Evolutionary conservation across 2,888 invertebrate genomes (phyloP), one percentile per base, ranked within the genome.

Genomic region (Tricholauxania praeusta): DNA sequence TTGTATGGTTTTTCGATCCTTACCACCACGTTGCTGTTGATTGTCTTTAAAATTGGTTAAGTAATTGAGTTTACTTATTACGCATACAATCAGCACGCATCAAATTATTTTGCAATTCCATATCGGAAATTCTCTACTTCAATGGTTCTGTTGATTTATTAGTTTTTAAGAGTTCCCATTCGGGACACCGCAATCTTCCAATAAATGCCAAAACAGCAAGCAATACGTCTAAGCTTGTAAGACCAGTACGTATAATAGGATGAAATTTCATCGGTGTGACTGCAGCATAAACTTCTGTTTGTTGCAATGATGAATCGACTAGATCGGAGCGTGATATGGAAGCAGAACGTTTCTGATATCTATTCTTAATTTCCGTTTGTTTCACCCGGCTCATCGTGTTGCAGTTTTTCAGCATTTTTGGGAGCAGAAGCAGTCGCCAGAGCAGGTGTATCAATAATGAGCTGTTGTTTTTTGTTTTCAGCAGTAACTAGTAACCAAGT

Each of bases 401-500:
- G 62, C 19, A 76, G 69, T 39, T 51, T 22, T 19, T 57, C 17
- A 32, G 32, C 7, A 32, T 32, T 32, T 32, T 32, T 48, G n/a
- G 12, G 1, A 15, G 28, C 3, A 6, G 80, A 66, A 7, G 74
- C 17, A 22, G 4, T 15, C 32, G n/a, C n/a, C n/a, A n/a, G n/a
- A n/a, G n/a, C n/a, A n/a, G n/a, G n/a, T n/a, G n/a, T n/a, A n/a
- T n/a, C 32, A 32, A 32, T 32, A 32, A 32, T 32, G 7, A 32
- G 3, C 7, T 32, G 32, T 32, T 49, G 74, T 12, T 39, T 68
- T 32, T 78, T 76, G 39, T 76, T 66, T 74, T 81, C 79, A 39
- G 80, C 79, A 73, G 80, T 81, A 17, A 87, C 79, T 67, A 87
- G 77, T 52, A 86, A 86, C 86, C 86, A 86, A 4, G 85, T 79